These are phyloP conservation scores for Leucoptera coffeella DNA, from an alignment of 2,888 invertebrate species.

Conservation along the genomic window DNA sequence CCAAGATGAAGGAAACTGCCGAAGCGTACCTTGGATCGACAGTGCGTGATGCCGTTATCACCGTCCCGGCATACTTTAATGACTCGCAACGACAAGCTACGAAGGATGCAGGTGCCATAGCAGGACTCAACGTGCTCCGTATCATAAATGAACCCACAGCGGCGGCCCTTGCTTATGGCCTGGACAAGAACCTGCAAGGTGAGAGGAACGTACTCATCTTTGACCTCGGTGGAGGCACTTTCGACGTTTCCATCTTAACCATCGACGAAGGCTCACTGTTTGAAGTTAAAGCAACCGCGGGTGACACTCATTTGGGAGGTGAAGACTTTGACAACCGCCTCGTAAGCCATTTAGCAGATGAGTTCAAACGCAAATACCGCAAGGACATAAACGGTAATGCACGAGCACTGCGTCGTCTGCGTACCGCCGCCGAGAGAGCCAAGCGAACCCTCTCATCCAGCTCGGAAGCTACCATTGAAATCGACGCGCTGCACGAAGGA, in stretches of 20 bases:
- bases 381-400: slow-evolving; percentile 63
- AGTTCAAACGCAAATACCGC: slow-evolving; percentile 64
- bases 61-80: slow-evolving; percentile 72
- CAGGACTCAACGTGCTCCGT: slow-evolving; percentile 72
- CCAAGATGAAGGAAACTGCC: slow-evolving; percentile 17
- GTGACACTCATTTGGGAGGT: slow-evolving; percentile 78
- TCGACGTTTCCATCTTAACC: slow-evolving; percentile 78
- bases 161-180: slow-evolving; percentile 67
- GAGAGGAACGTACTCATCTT: slow-evolving; percentile 61
- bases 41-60: slow-evolving; percentile 70
- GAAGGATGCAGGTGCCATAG: slow-evolving; percentile 75
- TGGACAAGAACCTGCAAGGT: slow-evolving; percentile 60
- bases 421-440: slow-evolving; percentile 72
- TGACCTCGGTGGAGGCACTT: slow-evolving; percentile 63
- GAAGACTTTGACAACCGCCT: slow-evolving; percentile 64
- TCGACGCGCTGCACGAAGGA: slow-evolving; percentile 69
- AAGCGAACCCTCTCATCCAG: slow-evolving; percentile 72
- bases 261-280: slow-evolving; percentile 72
- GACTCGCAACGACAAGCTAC: slow-evolving; percentile 72
- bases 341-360: slow-evolving; percentile 60
- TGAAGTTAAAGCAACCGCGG: slow-evolving; percentile 76
- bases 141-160: slow-evolving; percentile 82
- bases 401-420: slow-evolving; percentile 60
- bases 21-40: slow-evolving; percentile 63
- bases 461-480: slow-evolving; percentile 68